A percentile compares a stretch with the other conserved stretches of the same genome.
These are phyloP conservation scores for Nannoperca obscura DNA, from an alignment of 2,797 vertebrate species.

Conservation along the genomic window DNA sequence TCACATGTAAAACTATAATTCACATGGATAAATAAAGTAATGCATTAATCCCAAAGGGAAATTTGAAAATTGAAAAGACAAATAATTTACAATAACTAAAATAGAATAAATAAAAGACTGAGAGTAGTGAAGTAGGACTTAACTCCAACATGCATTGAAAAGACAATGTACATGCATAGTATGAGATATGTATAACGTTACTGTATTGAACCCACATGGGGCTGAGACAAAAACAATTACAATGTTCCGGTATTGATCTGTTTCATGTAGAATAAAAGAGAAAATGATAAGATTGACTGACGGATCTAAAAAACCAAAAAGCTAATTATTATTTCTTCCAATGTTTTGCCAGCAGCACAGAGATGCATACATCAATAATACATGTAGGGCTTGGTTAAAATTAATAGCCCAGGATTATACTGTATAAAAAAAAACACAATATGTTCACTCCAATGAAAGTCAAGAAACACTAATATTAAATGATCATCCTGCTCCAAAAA, in stretches of 20 bases:
- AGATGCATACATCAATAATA: neutral
- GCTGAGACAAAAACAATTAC: neutral
- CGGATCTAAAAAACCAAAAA: neutral
- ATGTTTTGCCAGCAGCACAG: neutral
- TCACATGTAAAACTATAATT: constrained; percentile 1
- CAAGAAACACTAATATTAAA: neutral
- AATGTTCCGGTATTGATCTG: neutral
- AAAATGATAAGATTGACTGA: neutral
- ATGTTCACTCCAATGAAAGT: neutral
- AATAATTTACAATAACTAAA: neutral
- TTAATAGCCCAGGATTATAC: neutral
- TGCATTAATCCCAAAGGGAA: neutral
- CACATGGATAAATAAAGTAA: neutral
- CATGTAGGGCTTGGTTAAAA: neutral
- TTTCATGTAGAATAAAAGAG: constrained; percentile 2
- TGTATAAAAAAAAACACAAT: neutral
- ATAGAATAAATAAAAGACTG: neutral
- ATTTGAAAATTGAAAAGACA: neutral
- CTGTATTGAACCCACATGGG: neutral
- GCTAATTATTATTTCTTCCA: neutral
- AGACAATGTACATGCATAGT: neutral
- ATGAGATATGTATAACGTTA: neutral
- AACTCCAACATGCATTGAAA: neutral
- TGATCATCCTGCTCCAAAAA: neutral
- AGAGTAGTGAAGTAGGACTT: neutral